Evolutionary conservation across 2,113 vertebrate genomes (phyloP).

Genomic region (Coracopsis vasa): DNA sequence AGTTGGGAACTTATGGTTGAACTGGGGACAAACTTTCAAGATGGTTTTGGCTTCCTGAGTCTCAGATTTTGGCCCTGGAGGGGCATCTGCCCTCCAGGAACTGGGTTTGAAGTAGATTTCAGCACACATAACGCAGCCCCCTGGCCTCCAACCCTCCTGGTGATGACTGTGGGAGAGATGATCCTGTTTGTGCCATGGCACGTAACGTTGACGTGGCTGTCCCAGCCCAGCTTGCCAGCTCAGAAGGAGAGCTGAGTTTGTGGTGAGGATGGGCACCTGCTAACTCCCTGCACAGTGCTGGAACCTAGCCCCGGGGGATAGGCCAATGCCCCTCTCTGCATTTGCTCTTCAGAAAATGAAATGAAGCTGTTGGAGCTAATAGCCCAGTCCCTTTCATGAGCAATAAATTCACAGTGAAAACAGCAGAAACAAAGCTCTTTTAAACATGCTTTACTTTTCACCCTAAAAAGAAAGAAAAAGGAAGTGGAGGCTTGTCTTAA

Average conservation of each 20-base stretch:
- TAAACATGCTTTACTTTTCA: neutral
- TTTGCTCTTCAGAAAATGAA: neutral
- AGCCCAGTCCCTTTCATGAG: neutral
- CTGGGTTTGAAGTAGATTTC: neutral
- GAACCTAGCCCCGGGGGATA: neutral
- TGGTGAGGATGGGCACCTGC: conserved; percentile 28
- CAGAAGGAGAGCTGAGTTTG: conserved; percentile 2
- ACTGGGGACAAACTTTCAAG: neutral
- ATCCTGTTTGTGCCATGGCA: neutral
- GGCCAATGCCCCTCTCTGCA: neutral
- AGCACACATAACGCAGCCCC: neutral
- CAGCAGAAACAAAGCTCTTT: neutral
- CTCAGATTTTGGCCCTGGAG: neutral
- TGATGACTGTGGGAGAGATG: neutral
- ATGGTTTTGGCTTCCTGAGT: neutral
- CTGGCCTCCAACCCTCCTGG: neutral
- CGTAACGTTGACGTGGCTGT: neutral
- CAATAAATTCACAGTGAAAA: conserved; percentile 2
- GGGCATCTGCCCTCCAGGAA: neutral
- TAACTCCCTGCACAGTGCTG: conserved; percentile 2
- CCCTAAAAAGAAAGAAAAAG: neutral
- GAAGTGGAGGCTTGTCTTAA: neutral
- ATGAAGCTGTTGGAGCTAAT: neutral
- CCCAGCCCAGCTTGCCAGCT: neutral
- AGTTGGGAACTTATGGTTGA: neutral